Conservation (phyloP, 2,797 vertebrate genomes). For the Taeniopygia guttata region DNA sequence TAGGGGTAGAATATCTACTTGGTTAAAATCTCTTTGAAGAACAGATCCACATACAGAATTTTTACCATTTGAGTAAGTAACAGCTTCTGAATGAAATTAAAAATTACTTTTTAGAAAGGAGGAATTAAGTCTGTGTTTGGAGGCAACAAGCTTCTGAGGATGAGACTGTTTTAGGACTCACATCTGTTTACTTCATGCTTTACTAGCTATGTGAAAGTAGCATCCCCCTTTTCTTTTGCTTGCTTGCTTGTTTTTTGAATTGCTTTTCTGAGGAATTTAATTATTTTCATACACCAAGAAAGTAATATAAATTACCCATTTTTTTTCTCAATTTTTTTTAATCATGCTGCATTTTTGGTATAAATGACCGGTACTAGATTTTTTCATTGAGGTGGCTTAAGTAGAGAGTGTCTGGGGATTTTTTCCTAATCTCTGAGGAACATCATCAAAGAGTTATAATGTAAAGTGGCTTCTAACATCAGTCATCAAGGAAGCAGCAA, state of each 20-base stretch:
- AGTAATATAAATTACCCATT: neutral
- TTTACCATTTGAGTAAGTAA: neutral
- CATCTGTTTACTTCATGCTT: accelerated
- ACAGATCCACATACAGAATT: neutral
- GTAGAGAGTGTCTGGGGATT: neutral
- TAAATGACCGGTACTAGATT: accelerated
- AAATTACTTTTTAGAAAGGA: neutral
- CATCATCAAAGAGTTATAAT: neutral
- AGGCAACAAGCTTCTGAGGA: neutral
- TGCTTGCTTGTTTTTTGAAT: neutral
- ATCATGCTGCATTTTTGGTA: accelerated
- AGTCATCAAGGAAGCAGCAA: neutral
- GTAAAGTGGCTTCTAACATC: neutral
- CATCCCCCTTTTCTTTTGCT: accelerated
- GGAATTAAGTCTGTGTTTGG: neutral
- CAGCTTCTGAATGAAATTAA: neutral
- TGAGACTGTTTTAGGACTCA: neutral
- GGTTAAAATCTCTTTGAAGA: neutral
- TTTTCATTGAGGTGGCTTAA: neutral
- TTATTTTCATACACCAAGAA: neutral
- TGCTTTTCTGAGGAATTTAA: neutral
- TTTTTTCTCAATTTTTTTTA: accelerated
- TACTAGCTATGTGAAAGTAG: neutral
- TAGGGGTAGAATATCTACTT: neutral
- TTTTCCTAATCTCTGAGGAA: neutral